Percentiles rank a stretch among this genome's conserved stretches.
phyloP scores from a whole-genome alignment of 35 echinoderm and acorn worm species.

The Lytechinus variegatus region DNA sequence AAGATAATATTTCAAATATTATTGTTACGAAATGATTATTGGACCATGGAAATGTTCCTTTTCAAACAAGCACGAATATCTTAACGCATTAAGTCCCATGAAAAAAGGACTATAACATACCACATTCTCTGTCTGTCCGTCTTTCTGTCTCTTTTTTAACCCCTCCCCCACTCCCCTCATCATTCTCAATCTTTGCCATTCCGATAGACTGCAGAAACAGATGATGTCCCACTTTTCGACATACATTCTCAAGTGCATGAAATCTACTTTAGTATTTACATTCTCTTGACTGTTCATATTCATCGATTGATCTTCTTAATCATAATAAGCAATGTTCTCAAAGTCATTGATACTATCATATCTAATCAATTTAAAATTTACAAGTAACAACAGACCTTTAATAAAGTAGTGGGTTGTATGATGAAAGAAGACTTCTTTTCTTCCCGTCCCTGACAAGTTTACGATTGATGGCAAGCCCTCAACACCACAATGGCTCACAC shows the following conservation, averaged over 20 bases:
- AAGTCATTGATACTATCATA: too few species aligned
- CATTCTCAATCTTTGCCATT: not conserved
- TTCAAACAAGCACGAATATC: not conserved
- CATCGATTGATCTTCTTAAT: too few species aligned
- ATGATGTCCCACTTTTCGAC: too few species aligned
- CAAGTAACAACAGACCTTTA: not conserved
- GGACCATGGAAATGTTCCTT: not conserved
- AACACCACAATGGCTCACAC: slow-evolving; percentile 19
- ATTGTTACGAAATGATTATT: not conserved
- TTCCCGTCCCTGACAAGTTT: not conserved
- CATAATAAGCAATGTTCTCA: too few species aligned
- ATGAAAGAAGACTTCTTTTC: not conserved
- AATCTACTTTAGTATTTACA: too few species aligned
- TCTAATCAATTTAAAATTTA: too few species aligned
- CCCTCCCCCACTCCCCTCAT: not conserved
- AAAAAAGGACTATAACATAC: too few species aligned
- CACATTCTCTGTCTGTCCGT: not conserved
- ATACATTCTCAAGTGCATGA: too few species aligned
- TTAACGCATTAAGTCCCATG: too few species aligned
- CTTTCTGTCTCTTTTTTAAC: not conserved
- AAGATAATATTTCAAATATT: not conserved
- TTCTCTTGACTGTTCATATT: too few species aligned
- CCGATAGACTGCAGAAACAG: too few species aligned
- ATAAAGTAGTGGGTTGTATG: not conserved
- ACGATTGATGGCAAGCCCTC: slow-evolving; percentile 2